Evolutionary conservation across 1,140 invertebrate genomes (phyloP).

Genomic region (Hetaerina americana): DNA sequence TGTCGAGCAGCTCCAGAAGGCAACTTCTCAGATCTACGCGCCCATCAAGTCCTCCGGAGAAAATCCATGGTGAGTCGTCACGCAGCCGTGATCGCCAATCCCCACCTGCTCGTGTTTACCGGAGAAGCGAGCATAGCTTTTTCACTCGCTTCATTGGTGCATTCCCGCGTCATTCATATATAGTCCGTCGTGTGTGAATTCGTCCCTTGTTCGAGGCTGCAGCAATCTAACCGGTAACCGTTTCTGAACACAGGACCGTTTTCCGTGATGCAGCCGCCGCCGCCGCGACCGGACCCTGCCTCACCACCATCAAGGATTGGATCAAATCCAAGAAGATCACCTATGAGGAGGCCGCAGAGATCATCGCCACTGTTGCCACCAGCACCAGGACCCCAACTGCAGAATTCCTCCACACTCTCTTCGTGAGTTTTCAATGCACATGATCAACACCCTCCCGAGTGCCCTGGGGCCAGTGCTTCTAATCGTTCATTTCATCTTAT

Average conservation of each 20-base stretch:
- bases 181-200: no score
- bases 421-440: slow-evolving; percentile 27
- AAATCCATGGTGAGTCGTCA: slow-evolving; percentile 16
- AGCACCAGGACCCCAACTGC: slow-evolving; percentile 42
- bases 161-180: no score
- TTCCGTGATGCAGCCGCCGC: slow-evolving; percentile 47
- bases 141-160: slow-evolving; percentile 23
- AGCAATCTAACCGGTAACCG: no score
- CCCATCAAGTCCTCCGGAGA: slow-evolving; percentile 26
- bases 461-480: no score
- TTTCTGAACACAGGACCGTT: no score
- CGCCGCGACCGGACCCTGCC: slow-evolving; percentile 48
- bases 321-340: slow-evolving; percentile 38
- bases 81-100: background rate
- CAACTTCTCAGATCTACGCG: slow-evolving; percentile 30
- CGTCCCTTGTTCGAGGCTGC: no score
- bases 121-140: slow-evolving; percentile 6
- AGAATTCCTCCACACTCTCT: slow-evolving; percentile 43
- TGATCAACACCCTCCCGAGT: no score
- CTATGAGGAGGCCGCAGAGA: slow-evolving; percentile 36
- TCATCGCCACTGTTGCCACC: slow-evolving; percentile 35
- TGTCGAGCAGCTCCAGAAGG: slow-evolving; percentile 35
- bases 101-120: background rate
- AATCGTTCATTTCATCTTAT: background rate
- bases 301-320: slow-evolving; percentile 43